phyloP scores from a whole-genome alignment of 2,113 vertebrate species.

The Mormoops blainvillei region DNA sequence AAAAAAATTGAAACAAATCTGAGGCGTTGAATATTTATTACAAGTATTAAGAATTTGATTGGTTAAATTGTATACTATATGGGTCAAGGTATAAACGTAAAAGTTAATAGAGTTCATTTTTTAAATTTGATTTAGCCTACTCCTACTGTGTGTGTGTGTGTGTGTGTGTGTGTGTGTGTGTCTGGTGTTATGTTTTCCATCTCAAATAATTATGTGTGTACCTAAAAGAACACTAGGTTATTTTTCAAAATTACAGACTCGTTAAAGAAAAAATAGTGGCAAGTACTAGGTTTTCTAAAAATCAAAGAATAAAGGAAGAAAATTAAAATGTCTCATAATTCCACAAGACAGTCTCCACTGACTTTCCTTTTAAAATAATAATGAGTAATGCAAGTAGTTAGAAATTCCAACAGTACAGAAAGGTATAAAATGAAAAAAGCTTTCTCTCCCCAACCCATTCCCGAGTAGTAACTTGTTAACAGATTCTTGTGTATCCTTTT shows the following conservation, averaged over 20 bases:
- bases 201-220: not conserved
- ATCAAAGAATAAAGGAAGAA: not conserved
- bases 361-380: not conserved
- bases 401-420: constrained; percentile 10
- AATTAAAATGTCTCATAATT: constrained; percentile 34
- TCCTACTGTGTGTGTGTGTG: not conserved
- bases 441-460: not conserved
- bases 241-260: constrained; percentile 11
- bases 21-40: constrained; percentile 27
- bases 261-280: not conserved
- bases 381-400: not conserved
- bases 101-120: not conserved
- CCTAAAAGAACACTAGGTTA: not conserved
- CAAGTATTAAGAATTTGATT: not conserved
- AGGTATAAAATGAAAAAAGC: not conserved
- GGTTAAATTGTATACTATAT: not conserved
- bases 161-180: not conserved
- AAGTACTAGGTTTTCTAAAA: constrained; percentile 6
- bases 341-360: not conserved
- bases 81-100: not conserved
- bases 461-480: not conserved
- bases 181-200: not conserved
- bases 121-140: not conserved
- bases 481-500: not conserved
- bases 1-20: not conserved